phyloP scores from a whole-genome alignment of 2,888 invertebrate species.

The Lochmaea crataegi region DNA sequence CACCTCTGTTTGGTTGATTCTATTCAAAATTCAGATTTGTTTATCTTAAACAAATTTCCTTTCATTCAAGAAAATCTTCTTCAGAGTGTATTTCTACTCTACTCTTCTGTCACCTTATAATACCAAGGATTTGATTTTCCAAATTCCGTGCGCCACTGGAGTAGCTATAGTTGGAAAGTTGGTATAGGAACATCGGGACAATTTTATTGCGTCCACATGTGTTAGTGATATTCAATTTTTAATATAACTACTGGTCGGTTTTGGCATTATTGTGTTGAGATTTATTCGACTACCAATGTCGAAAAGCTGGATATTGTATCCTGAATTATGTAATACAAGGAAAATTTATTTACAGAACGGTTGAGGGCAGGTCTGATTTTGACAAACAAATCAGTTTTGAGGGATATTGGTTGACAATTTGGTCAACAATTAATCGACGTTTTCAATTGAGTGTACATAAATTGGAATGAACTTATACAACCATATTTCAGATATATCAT shows the following conservation, averaged over 20 bases:
- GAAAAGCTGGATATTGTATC: slow-evolving; percentile 11
- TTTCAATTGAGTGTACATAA: too few species aligned
- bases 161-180: neutral
- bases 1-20: too few species aligned
- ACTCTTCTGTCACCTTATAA: too few species aligned
- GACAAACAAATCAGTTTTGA: neutral
- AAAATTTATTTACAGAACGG: slow-evolving; percentile 5
- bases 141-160: too few species aligned
- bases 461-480: too few species aligned
- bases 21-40: too few species aligned
- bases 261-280: slow-evolving; percentile 22
- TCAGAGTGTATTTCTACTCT: too few species aligned
- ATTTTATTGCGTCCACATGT: slow-evolving; percentile 22
- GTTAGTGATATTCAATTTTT: slow-evolving; percentile 24
- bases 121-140: too few species aligned
- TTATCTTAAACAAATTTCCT: too few species aligned
- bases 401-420: neutral
- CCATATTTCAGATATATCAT: too few species aligned
- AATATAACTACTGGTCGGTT: slow-evolving; percentile 27
- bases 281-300: slow-evolving; percentile 17
- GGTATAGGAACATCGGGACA: slow-evolving; percentile 6
- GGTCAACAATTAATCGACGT: too few species aligned
- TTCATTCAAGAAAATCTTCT: too few species aligned
- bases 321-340: slow-evolving; percentile 16
- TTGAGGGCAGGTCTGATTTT: slow-evolving; percentile 11